These are phyloP conservation scores for Spodoptera exigua DNA, from an alignment of 2,888 invertebrate genomes.

Conservation along the genomic window DNA sequence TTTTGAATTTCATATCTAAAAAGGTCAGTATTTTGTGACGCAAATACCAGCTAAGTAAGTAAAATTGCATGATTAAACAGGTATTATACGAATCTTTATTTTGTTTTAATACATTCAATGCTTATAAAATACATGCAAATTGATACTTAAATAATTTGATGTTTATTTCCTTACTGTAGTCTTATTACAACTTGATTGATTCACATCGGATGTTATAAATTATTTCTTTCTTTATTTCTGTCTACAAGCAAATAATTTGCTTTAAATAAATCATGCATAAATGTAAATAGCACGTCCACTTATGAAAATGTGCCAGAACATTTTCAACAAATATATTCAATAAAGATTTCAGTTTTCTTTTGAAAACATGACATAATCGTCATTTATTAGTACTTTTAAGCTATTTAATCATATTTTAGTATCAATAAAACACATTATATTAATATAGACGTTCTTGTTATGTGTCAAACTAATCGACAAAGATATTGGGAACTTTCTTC, in stretches of 20 bases:
- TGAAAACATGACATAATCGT: slow-evolving; percentile 24
- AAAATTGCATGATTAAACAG: not conserved
- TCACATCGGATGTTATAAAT: slow-evolving; percentile 33
- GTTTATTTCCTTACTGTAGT: not conserved
- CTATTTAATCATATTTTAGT: slow-evolving; percentile 29
- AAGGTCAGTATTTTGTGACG: too few relatives aligned
- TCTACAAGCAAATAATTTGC: slow-evolving; percentile 33
- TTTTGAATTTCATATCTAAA: slow-evolving; percentile 61
- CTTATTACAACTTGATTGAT: slow-evolving; percentile 5
- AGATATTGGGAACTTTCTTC: slow-evolving; percentile 29
- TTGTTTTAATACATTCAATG: too few relatives aligned
- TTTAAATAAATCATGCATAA: slow-evolving; percentile 26
- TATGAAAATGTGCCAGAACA: slow-evolving; percentile 26
- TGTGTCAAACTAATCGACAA: slow-evolving; percentile 45
- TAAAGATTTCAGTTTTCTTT: slow-evolving; percentile 22
- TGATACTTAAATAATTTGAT: slow-evolving; percentile 1
- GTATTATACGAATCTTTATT: too few relatives aligned
- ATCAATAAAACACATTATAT: slow-evolving; percentile 31
- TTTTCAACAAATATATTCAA: slow-evolving; percentile 19
- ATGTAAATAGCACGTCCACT: slow-evolving; percentile 25
- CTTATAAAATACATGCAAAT: too few relatives aligned
- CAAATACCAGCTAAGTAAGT: slow-evolving; percentile 1
- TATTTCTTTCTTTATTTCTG: slow-evolving; percentile 3
- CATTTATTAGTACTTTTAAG: slow-evolving; percentile 24
- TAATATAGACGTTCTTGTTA: slow-evolving; percentile 17